Conservation (phyloP, 2,113 vertebrate genomes). For the Menidia beryllina region DNA sequence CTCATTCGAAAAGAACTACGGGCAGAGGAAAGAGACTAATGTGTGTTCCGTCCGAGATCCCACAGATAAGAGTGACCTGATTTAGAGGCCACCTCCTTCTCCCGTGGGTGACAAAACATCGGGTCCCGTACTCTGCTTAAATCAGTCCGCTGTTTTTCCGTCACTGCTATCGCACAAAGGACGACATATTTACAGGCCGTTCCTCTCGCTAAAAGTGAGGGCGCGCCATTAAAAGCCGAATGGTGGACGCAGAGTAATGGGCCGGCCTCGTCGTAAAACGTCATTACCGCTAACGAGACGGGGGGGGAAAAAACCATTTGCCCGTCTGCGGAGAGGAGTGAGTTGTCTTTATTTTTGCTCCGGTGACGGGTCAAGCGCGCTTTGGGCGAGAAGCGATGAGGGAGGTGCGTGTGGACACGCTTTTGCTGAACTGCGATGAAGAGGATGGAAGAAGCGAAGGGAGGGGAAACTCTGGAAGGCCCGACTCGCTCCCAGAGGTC, state of each 20-base stretch:
- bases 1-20: conserved; percentile 30
- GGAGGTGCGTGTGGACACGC: conserved; percentile 54
- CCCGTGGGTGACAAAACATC: conserved; percentile 34
- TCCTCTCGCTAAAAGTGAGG: conserved; percentile 18
- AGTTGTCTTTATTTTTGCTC: conserved; percentile 28
- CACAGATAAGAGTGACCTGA: conserved; percentile 27
- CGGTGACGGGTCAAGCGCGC: too few relatives aligned
- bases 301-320: conserved; percentile 27
- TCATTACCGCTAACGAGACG: conserved; percentile 59
- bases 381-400: conserved; percentile 52
- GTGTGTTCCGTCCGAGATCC: conserved; percentile 24
- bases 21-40: conserved; percentile 18
- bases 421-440: conserved; percentile 68
- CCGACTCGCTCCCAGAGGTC: conserved; percentile 41
- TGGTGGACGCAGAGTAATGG: conserved; percentile 27
- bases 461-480: conserved; percentile 28
- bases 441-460: conserved; percentile 6
- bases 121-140: background rate
- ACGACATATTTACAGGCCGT: conserved; percentile 21
- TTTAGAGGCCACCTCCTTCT: conserved; percentile 52
- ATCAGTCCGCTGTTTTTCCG: conserved; percentile 4
- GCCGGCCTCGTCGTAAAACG: conserved; percentile 27
- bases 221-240: conserved; percentile 25
- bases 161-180: conserved; percentile 30
- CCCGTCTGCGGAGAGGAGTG: conserved; percentile 3